Evolutionary conservation across 2,888 invertebrate species (phyloP).

Genomic region (Cerastis rubricosa): DNA sequence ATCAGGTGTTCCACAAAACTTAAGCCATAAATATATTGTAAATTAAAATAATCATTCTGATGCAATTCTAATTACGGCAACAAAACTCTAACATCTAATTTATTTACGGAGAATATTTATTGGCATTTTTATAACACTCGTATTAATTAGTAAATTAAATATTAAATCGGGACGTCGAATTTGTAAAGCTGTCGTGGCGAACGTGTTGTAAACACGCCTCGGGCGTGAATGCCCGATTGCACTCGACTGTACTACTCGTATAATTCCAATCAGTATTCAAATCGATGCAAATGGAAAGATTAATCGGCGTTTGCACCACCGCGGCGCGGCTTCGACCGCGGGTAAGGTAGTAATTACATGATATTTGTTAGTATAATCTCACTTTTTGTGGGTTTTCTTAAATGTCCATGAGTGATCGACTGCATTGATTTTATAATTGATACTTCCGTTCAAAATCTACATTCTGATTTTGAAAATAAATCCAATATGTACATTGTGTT

Average conservation of each 20-base stretch:
- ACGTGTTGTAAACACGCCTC: constrained; percentile 74
- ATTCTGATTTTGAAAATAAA: neutral
- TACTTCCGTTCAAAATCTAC: constrained; percentile 7
- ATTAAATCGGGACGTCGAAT: constrained; percentile 60
- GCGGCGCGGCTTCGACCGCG: constrained; percentile 70
- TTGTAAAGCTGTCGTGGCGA: constrained; percentile 72
- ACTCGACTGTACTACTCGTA: constrained; percentile 73
- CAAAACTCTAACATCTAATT: constrained; percentile 40
- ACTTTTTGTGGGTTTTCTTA: constrained; percentile 61
- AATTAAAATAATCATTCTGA: constrained; percentile 47
- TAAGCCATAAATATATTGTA: constrained; percentile 47
- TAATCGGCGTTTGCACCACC: constrained; percentile 83
- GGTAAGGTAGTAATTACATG: constrained; percentile 74
- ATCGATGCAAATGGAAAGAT: constrained; percentile 87
- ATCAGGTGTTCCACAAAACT: constrained; percentile 42
- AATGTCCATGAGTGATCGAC: constrained; percentile 23
- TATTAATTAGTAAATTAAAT: constrained; percentile 67
- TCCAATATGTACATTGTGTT: neutral
- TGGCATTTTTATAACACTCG: constrained; percentile 52
- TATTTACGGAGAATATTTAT: constrained; percentile 52
- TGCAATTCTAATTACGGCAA: constrained; percentile 49
- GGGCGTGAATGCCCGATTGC: constrained; percentile 78
- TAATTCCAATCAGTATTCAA: constrained; percentile 87
- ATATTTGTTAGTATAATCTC: constrained; percentile 70
- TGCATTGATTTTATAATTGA: constrained; percentile 15